A percentile compares a stretch with the other conserved stretches of the same genome.
Evolutionary conservation across 2,113 vertebrate species (phyloP).

Genomic region (Amphiprion percula): DNA sequence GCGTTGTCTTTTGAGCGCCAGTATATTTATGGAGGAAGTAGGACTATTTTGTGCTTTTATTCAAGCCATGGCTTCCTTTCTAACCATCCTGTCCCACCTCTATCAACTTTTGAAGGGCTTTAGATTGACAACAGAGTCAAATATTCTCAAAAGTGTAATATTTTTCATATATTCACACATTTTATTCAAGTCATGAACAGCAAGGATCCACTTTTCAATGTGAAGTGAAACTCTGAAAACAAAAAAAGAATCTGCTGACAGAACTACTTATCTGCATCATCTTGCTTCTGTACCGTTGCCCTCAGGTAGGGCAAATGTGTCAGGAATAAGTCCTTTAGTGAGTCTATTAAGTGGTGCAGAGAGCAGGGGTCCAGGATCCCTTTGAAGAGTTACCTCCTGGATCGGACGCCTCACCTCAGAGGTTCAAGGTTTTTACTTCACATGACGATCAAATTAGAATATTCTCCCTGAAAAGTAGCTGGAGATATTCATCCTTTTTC

Average conservation of each 20-base stretch:
- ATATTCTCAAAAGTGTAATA: too few species aligned
- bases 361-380: conserved; percentile 20
- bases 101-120: too few species aligned
- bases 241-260: conserved; percentile 3
- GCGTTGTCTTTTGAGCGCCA: too few species aligned
- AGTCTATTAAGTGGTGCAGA: background rate
- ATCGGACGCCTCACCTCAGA: conserved; percentile 8
- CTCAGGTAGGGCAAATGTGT: conserved; percentile 47
- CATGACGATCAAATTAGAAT: conserved; percentile 38
- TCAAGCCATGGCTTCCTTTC: too few species aligned
- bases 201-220: background rate
- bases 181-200: background rate
- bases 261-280: background rate
- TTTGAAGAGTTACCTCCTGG: conserved; percentile 45
- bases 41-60: too few species aligned
- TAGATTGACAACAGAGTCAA: too few species aligned
- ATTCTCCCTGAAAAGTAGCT: conserved; percentile 12
- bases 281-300: conserved; percentile 39
- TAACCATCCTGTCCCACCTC: too few species aligned
- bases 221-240: background rate
- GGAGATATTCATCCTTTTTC: conserved; percentile 5
- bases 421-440: conserved; percentile 45
- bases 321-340: conserved; percentile 25
- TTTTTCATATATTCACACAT: too few species aligned
- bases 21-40: too few species aligned